These are phyloP conservation scores for Sicus ferrugineus DNA, from an alignment of 2,888 invertebrate genomes.

Conservation along the genomic window DNA sequence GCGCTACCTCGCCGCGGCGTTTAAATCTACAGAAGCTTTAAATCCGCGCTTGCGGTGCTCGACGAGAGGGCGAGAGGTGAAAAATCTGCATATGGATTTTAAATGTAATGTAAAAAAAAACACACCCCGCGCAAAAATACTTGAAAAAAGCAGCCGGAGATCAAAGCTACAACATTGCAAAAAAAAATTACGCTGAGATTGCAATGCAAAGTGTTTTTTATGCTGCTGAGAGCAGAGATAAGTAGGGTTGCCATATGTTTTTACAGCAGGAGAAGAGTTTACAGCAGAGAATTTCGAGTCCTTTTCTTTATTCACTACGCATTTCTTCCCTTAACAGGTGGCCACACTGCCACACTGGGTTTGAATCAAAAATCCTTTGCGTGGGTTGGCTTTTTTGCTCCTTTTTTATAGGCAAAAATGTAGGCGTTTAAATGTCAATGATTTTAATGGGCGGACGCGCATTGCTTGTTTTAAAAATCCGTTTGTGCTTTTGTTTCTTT, in stretches of 20 bases:
- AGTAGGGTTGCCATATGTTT: no score
- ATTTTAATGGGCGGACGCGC: conserved; percentile 57
- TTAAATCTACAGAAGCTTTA: no score
- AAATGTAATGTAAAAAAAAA: background rate
- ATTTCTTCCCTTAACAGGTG: background rate
- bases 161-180: conserved; percentile 21
- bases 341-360: background rate
- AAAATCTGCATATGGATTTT: background rate
- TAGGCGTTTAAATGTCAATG: conserved; percentile 57
- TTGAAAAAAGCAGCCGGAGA: background rate
- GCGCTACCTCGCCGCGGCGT: no score
- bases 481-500: background rate
- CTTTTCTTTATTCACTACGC: background rate
- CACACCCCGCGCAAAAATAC: background rate
- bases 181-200: conserved; percentile 19
- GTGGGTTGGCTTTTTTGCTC: background rate
- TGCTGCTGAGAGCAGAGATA: no score
- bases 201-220: no score
- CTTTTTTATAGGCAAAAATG: conserved; percentile 14
- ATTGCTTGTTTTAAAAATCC: conserved; percentile 48
- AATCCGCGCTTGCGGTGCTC: background rate
- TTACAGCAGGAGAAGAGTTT: no score
- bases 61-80: background rate
- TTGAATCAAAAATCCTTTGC: no score
- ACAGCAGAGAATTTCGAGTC: no score